phyloP scores from a whole-genome alignment of 2,888 invertebrate species.

The Leucoma salicis region DNA sequence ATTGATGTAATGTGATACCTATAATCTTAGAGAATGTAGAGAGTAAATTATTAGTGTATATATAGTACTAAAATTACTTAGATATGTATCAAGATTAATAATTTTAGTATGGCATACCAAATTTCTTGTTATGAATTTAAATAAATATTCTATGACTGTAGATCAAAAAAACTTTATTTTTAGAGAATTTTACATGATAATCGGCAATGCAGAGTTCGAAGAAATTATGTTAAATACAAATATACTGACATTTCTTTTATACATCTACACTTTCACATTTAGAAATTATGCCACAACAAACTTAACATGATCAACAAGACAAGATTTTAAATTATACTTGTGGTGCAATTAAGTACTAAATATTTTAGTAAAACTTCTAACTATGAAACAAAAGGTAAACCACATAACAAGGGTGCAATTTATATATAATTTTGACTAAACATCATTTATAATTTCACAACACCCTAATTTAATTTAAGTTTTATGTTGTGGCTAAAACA shows the following conservation, averaged over 20 bases:
- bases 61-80: not conserved
- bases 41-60: not conserved
- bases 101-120: not conserved
- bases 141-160: conserved; percentile 39
- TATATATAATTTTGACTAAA: conserved; percentile 52
- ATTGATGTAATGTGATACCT: not conserved
- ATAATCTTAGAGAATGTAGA: not conserved
- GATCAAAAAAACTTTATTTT: conserved; percentile 83
- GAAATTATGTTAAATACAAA: conserved; percentile 77
- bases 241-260: conserved; percentile 74
- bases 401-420: conserved; percentile 60
- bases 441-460: conserved; percentile 47
- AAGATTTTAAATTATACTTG: conserved; percentile 57
- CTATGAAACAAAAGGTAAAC: conserved; percentile 58
- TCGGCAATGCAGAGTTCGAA: conserved; percentile 81
- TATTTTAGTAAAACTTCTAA: conserved; percentile 47
- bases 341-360: conserved; percentile 61
- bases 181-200: conserved; percentile 80
- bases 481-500: conserved; percentile 36
- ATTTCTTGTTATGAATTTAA: not conserved
- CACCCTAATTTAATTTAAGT: conserved; percentile 50
- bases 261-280: conserved; percentile 73
- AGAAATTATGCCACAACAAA: conserved; percentile 72
- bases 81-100: too few relatives aligned
- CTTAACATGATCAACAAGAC: conserved; percentile 63